These are phyloP conservation scores for Nipponia nippon DNA, from an alignment of 2,113 vertebrate species.

Conservation along the genomic window DNA sequence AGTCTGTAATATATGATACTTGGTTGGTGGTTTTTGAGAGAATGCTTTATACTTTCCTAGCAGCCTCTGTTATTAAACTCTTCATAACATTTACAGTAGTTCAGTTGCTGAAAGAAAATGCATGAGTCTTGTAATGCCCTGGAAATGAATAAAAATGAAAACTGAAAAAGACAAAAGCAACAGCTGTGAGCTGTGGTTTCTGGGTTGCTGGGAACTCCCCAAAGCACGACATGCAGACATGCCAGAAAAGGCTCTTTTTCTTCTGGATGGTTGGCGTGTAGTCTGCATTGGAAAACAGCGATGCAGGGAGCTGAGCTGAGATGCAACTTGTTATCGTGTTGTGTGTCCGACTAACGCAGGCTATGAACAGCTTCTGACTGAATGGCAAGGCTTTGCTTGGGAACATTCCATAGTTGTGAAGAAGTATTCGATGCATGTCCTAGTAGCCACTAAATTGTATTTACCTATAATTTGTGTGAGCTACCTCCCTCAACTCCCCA, in stretches of 20 bases:
- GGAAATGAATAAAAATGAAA: constrained; percentile 29
- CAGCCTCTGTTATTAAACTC: neutral
- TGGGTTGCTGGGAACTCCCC: neutral
- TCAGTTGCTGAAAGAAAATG: constrained; percentile 37
- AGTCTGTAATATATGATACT: neutral
- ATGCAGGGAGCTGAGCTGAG: neutral
- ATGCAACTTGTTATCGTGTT: neutral
- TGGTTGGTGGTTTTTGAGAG: neutral
- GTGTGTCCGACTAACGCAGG: neutral
- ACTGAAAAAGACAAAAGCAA: neutral
- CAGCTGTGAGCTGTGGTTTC: neutral
- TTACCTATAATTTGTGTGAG: neutral
- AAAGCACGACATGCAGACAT: neutral
- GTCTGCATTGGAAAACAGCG: neutral
- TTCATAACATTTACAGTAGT: constrained; percentile 25
- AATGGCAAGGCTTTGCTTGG: neutral
- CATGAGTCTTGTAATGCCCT: neutral
- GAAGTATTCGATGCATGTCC: neutral
- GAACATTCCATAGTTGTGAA: neutral
- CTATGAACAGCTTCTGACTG: neutral
- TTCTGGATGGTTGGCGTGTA: neutral
- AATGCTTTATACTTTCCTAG: neutral
- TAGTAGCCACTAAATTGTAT: neutral
- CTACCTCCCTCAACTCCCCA: neutral
- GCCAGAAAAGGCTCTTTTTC: neutral